Conservation (phyloP, 2,113 vertebrate species). For the Sigmodon hispidus region DNA sequence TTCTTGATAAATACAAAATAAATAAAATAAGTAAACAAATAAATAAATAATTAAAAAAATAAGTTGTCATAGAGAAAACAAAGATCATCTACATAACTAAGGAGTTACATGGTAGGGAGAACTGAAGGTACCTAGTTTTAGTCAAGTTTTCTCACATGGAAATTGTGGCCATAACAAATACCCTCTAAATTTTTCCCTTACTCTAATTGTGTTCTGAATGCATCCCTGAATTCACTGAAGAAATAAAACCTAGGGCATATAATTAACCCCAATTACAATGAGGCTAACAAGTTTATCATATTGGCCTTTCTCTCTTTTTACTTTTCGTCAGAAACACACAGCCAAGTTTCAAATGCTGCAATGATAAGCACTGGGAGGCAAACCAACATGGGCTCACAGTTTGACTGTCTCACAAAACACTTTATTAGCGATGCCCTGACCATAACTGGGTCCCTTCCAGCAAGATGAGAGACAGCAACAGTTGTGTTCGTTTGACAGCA, state of each 20-base stretch:
- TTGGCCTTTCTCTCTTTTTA: not conserved
- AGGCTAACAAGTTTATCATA: not conserved
- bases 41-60: too few relatives aligned
- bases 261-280: not conserved
- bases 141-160: not conserved
- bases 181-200: not conserved
- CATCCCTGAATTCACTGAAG: slow-evolving; percentile 6
- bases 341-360: not conserved
- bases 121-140: not conserved
- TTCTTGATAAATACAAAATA: too few relatives aligned
- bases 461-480: not conserved
- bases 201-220: not conserved
- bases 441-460: not conserved
- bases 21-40: too few relatives aligned
- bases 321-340: not conserved
- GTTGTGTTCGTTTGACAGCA: not conserved
- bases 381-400: not conserved
- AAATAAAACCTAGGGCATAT: not conserved
- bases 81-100: not conserved
- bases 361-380: not conserved
- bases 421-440: not conserved
- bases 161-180: not conserved
- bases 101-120: not conserved
- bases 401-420: not conserved
- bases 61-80: too few relatives aligned